Evolutionary conservation across 1,140 invertebrate species (phyloP).

Genomic region (Sesamia nonagrioides): DNA sequence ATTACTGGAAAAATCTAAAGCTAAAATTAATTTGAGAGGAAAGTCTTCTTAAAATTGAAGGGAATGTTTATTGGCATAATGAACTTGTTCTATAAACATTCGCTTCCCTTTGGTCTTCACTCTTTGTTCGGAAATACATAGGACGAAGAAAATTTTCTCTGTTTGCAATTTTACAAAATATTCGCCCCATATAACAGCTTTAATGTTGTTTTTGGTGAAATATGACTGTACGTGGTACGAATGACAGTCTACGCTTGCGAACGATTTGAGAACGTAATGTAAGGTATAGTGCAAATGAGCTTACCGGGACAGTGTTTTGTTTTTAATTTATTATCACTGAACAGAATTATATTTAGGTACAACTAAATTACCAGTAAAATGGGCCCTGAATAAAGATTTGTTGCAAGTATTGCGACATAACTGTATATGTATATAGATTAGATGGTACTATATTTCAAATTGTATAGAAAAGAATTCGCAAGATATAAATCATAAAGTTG

Average conservation of each 20-base stretch:
- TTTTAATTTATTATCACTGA: not conserved
- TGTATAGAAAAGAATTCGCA: not conserved
- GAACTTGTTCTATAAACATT: not conserved
- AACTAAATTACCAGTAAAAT: not conserved
- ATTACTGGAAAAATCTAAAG: conserved; percentile 10
- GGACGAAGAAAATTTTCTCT: not conserved
- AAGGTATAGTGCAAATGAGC: not conserved
- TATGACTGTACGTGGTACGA: conserved; percentile 35
- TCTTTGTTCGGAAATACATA: not conserved
- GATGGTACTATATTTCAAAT: not conserved
- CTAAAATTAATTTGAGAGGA: conserved; percentile 32
- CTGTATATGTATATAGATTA: no score
- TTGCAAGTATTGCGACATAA: not conserved
- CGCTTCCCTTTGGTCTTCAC: not conserved
- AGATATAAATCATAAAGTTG: conserved; percentile 5
- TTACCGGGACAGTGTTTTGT: not conserved
- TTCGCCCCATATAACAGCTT: conserved; percentile 29
- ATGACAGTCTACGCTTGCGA: conserved; percentile 5
- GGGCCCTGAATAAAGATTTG: not conserved
- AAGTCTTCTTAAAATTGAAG: not conserved
- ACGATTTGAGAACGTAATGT: conserved; percentile 13
- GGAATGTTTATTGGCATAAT: conserved; percentile 15
- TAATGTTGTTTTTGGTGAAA: conserved; percentile 35
- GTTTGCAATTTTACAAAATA: conserved; percentile 33
- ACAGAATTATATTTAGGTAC: not conserved